A percentile compares a stretch with the other conserved stretches of the same genome.
phyloP scores from a whole-genome alignment of 2,797 vertebrate species.

The Kryptopterus vitreolus region DNA sequence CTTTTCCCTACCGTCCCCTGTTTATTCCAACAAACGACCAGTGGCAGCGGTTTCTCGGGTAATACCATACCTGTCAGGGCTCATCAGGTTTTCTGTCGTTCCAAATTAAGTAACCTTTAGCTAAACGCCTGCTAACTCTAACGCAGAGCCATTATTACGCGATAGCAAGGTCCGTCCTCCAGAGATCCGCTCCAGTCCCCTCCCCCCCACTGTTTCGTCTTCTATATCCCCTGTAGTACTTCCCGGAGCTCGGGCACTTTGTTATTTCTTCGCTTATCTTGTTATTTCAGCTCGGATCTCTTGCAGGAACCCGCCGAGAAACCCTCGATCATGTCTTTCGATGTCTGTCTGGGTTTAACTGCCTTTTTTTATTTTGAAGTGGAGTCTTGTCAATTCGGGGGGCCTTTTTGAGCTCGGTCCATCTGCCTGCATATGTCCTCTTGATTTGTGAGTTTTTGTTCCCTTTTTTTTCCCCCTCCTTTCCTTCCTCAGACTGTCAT shows the following conservation, averaged over 20 bases:
- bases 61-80: neutral
- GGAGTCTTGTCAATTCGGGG: constrained; percentile 3
- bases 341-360: constrained; percentile 32
- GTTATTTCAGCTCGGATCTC: constrained; percentile 65
- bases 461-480: constrained; percentile 25
- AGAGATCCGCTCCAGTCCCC: constrained; percentile 48
- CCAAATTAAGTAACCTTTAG: neutral
- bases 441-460: constrained; percentile 12
- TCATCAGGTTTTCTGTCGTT: constrained; percentile 15
- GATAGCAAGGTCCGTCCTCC: constrained; percentile 14
- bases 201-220: constrained; percentile 64
- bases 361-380: constrained; percentile 26
- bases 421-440: constrained; percentile 37
- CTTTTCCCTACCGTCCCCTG: neutral
- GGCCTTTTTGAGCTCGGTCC: constrained; percentile 33
- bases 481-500: constrained; percentile 41
- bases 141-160: neutral
- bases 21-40: neutral
- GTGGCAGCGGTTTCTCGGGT: neutral
- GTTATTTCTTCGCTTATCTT: constrained; percentile 50
- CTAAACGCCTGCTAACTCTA: neutral
- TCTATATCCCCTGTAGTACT: constrained; percentile 67
- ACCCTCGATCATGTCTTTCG: constrained; percentile 25
- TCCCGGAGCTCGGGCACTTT: constrained; percentile 42
- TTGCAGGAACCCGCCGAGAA: constrained; percentile 13